Evolutionary conservation across 2,888 invertebrate genomes (phyloP), one percentile per base, ranked within the genome.

Genomic region (Nomada ruficornis): DNA sequence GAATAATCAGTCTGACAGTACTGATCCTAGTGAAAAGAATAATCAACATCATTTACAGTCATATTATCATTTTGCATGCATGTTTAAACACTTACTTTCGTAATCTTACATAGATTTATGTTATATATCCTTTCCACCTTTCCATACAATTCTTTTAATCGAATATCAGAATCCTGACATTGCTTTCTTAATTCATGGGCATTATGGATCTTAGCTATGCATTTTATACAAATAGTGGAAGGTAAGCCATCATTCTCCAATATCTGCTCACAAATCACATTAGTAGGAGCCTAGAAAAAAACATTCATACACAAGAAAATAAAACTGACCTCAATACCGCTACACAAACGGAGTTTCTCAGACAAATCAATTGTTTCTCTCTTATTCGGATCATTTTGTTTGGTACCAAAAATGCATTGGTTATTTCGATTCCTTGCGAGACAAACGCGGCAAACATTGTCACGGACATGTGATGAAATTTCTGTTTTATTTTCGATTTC

Each of bases 241-340:
- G 93, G 93, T 70, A 93, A 86, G 52, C 92, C 93, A 82, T 93
- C 93, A 42, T 88, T 77, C 42, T 89, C 83, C 9, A 83, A 67
- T 59, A 93, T 80, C 93, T 93, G 62, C 29, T 15, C 26, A 75
- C n/a, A 26, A 63, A 55, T 1, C 0, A 18, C 15, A 54, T 64
- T n/a, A 63, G 23, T 42, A 62, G 64, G 36, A 20, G 50, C 0
- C 20, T n/a, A 36, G 1, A 26, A 42, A 23, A 1, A 44, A 20
- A 20, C 13, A 54, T 20, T 29, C 1, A 20, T 3, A 36, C 11
- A 20, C 7, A 23, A 18, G 11, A 10, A 44, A 50, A 11, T 15
- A 42, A 47, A 52, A 84, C 87, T 67, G 72, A 92, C 92, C 91
- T 92, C 89, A 29, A 92, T 86, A 18, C 90, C 92, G 42, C 91